Percentiles rank a stretch among this genome's conserved stretches.
Conservation (phyloP, 1,140 invertebrate genomes). For the Saccostrea cuccullata region DNA sequence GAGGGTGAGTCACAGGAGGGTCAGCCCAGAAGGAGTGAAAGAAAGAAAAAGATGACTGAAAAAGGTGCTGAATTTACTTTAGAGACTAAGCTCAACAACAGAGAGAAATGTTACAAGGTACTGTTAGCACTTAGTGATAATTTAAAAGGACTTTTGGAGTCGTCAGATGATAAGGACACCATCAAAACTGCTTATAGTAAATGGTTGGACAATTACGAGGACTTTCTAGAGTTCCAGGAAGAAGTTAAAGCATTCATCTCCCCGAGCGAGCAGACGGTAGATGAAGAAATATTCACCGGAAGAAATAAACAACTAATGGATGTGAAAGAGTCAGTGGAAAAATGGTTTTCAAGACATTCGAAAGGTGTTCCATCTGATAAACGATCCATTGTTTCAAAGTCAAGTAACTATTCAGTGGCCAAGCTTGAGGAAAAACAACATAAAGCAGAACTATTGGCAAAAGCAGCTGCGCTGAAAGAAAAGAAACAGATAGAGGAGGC, state of each 20-base stretch:
- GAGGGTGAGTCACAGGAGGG: background rate
- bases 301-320: constrained; percentile 16
- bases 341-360: constrained; percentile 32
- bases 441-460: constrained; percentile 46
- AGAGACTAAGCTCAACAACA: background rate
- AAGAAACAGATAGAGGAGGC: constrained; percentile 43
- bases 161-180: background rate
- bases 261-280: background rate
- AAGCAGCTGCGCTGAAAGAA: constrained; percentile 23
- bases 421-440: constrained; percentile 43
- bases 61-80: constrained; percentile 23
- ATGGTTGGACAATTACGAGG: constrained; percentile 32
- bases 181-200: background rate
- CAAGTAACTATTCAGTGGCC: background rate
- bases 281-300: constrained; percentile 19
- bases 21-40: background rate
- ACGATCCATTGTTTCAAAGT: background rate
- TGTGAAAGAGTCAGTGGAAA: constrained; percentile 2
- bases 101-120: background rate
- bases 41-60: constrained; percentile 26
- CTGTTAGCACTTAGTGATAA: constrained; percentile 24
- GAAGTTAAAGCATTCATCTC: background rate
- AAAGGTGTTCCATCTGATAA: background rate
- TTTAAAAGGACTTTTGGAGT: background rate
- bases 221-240: constrained; percentile 39